Evolutionary conservation across 2,888 invertebrate species (phyloP), one percentile per base, ranked within the genome.

Genomic region (Amphiduros pacificus): DNA sequence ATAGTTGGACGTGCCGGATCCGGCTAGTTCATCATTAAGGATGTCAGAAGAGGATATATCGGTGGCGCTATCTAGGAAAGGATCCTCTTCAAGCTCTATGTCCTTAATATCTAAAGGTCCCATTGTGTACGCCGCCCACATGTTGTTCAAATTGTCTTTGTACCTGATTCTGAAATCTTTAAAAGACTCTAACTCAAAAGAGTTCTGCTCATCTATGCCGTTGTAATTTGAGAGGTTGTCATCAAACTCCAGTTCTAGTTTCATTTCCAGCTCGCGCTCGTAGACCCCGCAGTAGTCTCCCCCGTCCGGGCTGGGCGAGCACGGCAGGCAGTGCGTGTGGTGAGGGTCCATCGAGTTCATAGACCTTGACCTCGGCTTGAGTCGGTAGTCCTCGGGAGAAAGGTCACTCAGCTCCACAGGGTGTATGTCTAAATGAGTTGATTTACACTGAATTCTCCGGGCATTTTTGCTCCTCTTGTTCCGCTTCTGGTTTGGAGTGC

Each of bases 251-350:
- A 57, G 49, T 31, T 58, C 58, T 2, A 58, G 40, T 24, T 58
- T 58, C 32, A 51, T 20, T 11, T 58, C 58, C 2, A 58, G 41
- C 22, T 58, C 58, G 3, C 40, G 27, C 27, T 58, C 51, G 40
- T 58, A 58, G 28, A 58, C 58, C 24, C 58, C 58, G 24, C 58
- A 58, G 36, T 58, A 58, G n/a, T 58, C 58, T n/a, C n/a, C n/a
- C n/a, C 51, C 31, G 50, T 58, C 58, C 9, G 58, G 58, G 40
- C 58, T 58, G 27, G 51, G 50, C 20, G 58, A 51, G 40, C 58
- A 58, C 11, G 50, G 32, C 17, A n/a, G 9, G 22, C 54, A 54
- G 22, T 36, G 22, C 36, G 17, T 17, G 36, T 36, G 36, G 17
- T 36, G 9, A 36, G 36, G 36, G 36, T 36, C 36, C n/a, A n/a